These are phyloP conservation scores for Trachelus troglodyta DNA, from an alignment of 2,888 invertebrate genomes.

Conservation along the genomic window DNA sequence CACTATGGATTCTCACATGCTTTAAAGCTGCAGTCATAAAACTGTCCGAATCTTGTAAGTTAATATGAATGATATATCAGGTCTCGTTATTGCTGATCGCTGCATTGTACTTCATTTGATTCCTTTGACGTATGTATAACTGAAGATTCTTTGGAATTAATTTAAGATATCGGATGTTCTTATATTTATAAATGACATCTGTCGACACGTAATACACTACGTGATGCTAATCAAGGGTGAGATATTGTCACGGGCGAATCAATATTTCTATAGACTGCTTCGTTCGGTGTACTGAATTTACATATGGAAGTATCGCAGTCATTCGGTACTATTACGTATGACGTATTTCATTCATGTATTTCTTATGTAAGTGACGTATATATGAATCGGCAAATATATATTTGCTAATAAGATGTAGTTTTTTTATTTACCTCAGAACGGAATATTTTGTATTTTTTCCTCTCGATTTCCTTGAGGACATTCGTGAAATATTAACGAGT, in stretches of 20 bases:
- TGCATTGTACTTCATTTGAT: not conserved
- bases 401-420: not conserved
- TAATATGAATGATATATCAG: not conserved
- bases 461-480: not conserved
- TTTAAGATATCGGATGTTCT: not conserved
- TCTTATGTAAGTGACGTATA: not conserved
- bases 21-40: slow-evolving; percentile 16
- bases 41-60: slow-evolving; percentile 9
- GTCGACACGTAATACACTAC: not conserved
- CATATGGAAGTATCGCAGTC: not conserved
- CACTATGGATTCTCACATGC: not conserved
- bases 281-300: not conserved
- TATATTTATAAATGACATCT: not conserved
- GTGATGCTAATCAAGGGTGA: not conserved
- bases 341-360: not conserved
- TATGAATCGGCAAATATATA: not conserved
- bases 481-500: not conserved
- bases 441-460: too few relatives aligned
- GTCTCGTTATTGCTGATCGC: not conserved
- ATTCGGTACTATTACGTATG: not conserved
- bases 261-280: not conserved
- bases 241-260: not conserved
- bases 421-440: too few relatives aligned
- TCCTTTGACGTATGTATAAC: not conserved
- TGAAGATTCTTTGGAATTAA: not conserved